Evolutionary conservation across 2,113 vertebrate genomes (phyloP).

Genomic region (Paratilapia polleni): DNA sequence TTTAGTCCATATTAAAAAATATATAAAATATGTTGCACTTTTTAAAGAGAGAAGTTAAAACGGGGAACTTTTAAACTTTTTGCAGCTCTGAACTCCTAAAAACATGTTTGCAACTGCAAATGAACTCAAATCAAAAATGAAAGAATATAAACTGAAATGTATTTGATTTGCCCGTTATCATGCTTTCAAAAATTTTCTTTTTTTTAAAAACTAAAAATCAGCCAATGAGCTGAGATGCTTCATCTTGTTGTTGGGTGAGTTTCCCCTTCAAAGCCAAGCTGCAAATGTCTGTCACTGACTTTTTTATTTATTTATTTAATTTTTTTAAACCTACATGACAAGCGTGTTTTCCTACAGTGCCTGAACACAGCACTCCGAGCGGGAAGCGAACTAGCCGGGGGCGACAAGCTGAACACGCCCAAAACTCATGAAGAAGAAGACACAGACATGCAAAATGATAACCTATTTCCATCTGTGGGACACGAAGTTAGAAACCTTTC

Average conservation of each 20-base stretch:
- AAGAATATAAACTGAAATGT: not conserved
- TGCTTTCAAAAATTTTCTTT: not conserved
- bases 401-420: conserved; percentile 22
- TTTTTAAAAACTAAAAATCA: not conserved
- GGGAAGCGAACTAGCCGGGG: conserved; percentile 15
- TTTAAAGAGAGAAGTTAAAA: too few relatives aligned
- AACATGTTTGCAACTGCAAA: not conserved
- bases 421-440: not conserved
- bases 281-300: not conserved
- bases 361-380: conserved; percentile 22
- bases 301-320: not conserved
- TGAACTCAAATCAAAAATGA: not conserved
- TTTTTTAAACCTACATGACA: not conserved
- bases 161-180: too few relatives aligned
- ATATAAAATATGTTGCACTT: too few relatives aligned
- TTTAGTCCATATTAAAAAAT: too few relatives aligned
- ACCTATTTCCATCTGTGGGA: not conserved
- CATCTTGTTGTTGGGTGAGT: not conserved
- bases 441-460: not conserved
- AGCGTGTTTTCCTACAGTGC: not conserved
- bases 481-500: not conserved
- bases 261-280: not conserved
- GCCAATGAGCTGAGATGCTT: not conserved
- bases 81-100: not conserved
- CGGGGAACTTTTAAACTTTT: not conserved